Base-by-base conservation (phyloP, 1,140 invertebrate species). In the Euschistus heros region DNA sequence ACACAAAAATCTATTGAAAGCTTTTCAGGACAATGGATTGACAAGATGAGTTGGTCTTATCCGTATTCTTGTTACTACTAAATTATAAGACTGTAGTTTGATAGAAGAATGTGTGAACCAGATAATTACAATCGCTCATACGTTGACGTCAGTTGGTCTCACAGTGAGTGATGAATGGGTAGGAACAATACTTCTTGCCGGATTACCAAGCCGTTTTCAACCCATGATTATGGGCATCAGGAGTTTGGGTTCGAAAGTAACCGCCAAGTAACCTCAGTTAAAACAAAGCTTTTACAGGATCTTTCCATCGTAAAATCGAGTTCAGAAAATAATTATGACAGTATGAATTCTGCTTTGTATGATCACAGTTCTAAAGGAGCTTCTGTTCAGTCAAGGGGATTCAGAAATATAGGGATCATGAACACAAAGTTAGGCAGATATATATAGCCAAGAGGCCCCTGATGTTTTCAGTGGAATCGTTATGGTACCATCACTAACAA, bases 161-260 rank as follows among this genome's bases (percentile, higher is more conserved):
- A 66, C 59, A 44, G 74, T 37, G 10, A 37, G 33, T 37, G 33
- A 75, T 44, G 71, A 76, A 57, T 75, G 71, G 72, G 68, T 75
- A 27, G 73, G 75, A 26, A 73, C 73, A 10, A 63, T 75, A 2
- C 69, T 77, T 66, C 63, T 77, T 26, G 70, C 72, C 14, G 73
- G 74, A 17, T 66, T 76, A 62, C 72, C 73, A 1, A 73, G 75
- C 15, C 64, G 72, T 14, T 76, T 74, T 69, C 68, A 72, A 62
- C 73, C 75, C 0, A 77, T 77, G 75, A 77, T 77, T 8, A 77
- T 76, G 73, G 73, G 70, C 2, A 64, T 76, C 22, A 73, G 76
- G 62, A 71, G n/a, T n/a, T n/a, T n/a, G n/a, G n/a, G 70, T 62
- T 74, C 71, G 2, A 73, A 71, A 22, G 71, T 72, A 20, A 61